Percentiles rank a stretch among this genome's conserved stretches.
These are phyloP conservation scores for Hirtodrosophila confusa DNA, from an alignment of 2,888 invertebrate genomes.

Conservation along the genomic window DNA sequence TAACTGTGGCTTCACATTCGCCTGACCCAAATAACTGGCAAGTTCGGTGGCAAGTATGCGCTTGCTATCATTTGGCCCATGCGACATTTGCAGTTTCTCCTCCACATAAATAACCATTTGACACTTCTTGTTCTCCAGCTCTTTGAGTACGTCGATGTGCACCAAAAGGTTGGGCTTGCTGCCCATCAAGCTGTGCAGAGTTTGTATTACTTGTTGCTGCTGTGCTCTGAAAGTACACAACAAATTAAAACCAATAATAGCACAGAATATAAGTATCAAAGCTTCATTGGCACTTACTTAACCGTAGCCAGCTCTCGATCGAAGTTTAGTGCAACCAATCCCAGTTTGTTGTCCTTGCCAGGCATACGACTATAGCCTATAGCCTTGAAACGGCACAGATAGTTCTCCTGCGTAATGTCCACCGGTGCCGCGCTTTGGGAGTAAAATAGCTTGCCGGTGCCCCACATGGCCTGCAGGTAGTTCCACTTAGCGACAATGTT, in stretches of 20 bases:
- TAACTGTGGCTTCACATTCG: conserved; percentile 89
- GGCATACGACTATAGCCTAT: conserved; percentile 96
- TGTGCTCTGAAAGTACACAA: conserved; percentile 85
- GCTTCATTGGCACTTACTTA: conserved; percentile 85
- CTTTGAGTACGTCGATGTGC: conserved; percentile 90
- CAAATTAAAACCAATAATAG: not conserved
- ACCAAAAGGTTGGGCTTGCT: conserved; percentile 93
- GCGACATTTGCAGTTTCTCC: conserved; percentile 86
- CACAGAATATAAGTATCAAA: not conserved
- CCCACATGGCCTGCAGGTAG: conserved; percentile 90
- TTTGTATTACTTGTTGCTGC: conserved; percentile 89
- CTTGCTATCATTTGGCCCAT: conserved; percentile 87
- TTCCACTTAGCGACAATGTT: conserved; percentile 97
- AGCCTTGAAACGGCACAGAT: conserved; percentile 96
- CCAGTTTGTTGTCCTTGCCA: conserved; percentile 94
- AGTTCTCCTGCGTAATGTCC: conserved; percentile 94
- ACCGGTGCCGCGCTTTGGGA: conserved; percentile 89
- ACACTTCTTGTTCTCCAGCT: conserved; percentile 91
- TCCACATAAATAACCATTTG: conserved; percentile 91
- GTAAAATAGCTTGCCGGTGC: conserved; percentile 90
- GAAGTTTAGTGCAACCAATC: conserved; percentile 93
- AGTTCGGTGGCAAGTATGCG: conserved; percentile 91
- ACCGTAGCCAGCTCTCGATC: conserved; percentile 92
- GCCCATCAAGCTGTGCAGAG: conserved; percentile 89
- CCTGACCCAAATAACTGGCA: conserved; percentile 88